Base-by-base conservation (phyloP, 1,140 invertebrate genomes). In the Daktulosphaira vitifoliae region DNA sequence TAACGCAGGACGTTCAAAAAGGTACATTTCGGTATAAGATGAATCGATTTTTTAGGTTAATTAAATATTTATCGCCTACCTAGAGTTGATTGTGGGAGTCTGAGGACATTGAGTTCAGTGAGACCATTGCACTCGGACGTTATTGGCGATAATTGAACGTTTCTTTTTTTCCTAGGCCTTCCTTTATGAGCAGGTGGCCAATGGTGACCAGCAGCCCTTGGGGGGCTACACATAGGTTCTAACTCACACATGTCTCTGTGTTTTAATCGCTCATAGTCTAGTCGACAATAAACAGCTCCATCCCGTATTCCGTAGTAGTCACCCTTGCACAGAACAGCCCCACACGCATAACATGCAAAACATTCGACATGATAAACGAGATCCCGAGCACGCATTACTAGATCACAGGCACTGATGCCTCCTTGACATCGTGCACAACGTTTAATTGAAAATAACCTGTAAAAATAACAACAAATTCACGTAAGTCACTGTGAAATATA, bases 351-450 rank as follows among this genome's bases (percentile, higher is more conserved):
- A 74, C 92, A 96, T 2, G 85, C 86, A 78, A 96, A 96, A 77
- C 92, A 96, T 66, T 87, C 83, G 51, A 93, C 79, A 75, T 96
- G 92, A 76, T 90, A 96, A 48, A 95, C 90, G 69, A 87, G 80
- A 69, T 91, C 89, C 26, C 88, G 76, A 0, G 90, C 91, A 67
- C 90, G 77, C 91, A 95, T 96, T 71, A 96, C 92, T 71, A 95
- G 78, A 78, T 96, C 92, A 69, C 86, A 86, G n/a, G 90, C 84
- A 13, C 86, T 85, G 71, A 96, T 89, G 0, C 86, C 86, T 37
- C 85, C 82, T 15, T 86, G 84, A 73, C 92, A 96, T 48, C 89
- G 81, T 1, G 85, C 86, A 72, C 92, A 95, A 64, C 88, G 80
- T 72, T 89, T 87, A 65, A 87, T 84, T 48, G 84, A 86, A 72